Conservation (phyloP, 2,797 vertebrate genomes). For the Erithacus rubecula region DNA sequence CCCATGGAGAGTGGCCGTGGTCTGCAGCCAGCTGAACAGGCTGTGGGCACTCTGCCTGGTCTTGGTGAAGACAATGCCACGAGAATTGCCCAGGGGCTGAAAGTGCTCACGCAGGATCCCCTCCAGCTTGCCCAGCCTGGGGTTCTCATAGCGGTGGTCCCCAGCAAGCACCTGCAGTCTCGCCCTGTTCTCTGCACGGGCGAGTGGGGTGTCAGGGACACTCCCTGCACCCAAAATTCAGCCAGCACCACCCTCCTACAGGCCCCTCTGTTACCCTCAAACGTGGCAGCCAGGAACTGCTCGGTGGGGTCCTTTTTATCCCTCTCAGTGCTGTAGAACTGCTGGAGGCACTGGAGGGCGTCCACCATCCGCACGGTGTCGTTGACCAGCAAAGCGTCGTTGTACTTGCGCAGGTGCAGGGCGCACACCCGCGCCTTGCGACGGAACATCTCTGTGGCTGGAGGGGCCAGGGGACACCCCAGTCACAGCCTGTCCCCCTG, state of each 20-base stretch:
- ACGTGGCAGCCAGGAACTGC: constrained; percentile 75
- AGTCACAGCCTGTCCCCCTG: neutral
- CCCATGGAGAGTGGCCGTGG: constrained; percentile 41
- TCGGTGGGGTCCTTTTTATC: constrained; percentile 41
- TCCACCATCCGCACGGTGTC: constrained; percentile 87
- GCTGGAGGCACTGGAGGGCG: constrained; percentile 76
- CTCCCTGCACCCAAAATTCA: fast-evolving
- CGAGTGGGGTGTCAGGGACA: fast-evolving
- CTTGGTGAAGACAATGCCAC: constrained; percentile 86
- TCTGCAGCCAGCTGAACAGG: constrained; percentile 84
- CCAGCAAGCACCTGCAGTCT: constrained; percentile 65
- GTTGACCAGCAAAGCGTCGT: constrained; percentile 88
- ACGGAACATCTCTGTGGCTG: constrained; percentile 72
- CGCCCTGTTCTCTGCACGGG: constrained; percentile 72
- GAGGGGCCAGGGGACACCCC: fast-evolving
- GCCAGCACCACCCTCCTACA: neutral
- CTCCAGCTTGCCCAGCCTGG: constrained; percentile 82
- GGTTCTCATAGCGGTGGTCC: constrained; percentile 79
- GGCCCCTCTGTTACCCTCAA: constrained; percentile 73
- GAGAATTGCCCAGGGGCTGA: constrained; percentile 23
- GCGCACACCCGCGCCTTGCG: constrained; percentile 78
- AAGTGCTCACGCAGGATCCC: constrained; percentile 80
- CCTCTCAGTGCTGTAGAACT: constrained; percentile 76
- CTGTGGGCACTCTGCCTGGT: constrained; percentile 83
- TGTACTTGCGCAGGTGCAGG: constrained; percentile 87